Percentiles rank a stretch among this genome's conserved stretches.
Conservation (phyloP, 2,888 invertebrate species). For the Chalcosyrphus nemorum region DNA sequence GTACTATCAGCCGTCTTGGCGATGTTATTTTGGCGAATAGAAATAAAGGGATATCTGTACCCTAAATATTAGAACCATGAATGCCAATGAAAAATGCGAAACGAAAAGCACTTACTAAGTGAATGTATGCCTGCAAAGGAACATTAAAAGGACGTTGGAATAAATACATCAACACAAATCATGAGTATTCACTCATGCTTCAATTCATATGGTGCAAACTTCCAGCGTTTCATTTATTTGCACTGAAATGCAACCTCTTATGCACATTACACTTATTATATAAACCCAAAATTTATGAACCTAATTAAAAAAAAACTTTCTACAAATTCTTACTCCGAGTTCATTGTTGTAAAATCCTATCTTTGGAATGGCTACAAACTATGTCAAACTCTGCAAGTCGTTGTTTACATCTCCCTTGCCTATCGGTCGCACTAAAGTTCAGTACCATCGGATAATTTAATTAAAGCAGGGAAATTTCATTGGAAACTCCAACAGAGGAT, state of each 20-base stretch:
- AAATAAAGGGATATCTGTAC: too few species aligned
- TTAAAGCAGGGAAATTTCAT: conserved; percentile 17
- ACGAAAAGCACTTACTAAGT: too few species aligned
- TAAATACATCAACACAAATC: too few species aligned
- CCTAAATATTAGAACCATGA: too few species aligned
- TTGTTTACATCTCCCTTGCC: neutral
- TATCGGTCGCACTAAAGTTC: neutral
- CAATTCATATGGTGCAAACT: too few species aligned
- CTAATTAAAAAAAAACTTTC: neutral
- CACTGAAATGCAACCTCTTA: neutral
- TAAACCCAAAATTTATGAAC: neutral
- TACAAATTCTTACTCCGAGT: neutral
- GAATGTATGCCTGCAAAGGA: too few species aligned
- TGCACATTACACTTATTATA: neutral
- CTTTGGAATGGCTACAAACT: neutral
- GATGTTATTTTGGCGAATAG: too few species aligned
- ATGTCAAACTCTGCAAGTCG: conserved; percentile 3
- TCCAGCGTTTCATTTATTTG: too few species aligned
- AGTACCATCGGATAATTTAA: neutral
- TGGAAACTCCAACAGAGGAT: neutral
- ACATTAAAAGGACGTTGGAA: too few species aligned
- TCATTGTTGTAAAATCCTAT: neutral
- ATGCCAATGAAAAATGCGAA: too few species aligned
- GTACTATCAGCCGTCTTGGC: too few species aligned
- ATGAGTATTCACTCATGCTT: too few species aligned